These are phyloP conservation scores for Tachysurus vachellii DNA, from an alignment of 2,113 vertebrate species.

Conservation along the genomic window DNA sequence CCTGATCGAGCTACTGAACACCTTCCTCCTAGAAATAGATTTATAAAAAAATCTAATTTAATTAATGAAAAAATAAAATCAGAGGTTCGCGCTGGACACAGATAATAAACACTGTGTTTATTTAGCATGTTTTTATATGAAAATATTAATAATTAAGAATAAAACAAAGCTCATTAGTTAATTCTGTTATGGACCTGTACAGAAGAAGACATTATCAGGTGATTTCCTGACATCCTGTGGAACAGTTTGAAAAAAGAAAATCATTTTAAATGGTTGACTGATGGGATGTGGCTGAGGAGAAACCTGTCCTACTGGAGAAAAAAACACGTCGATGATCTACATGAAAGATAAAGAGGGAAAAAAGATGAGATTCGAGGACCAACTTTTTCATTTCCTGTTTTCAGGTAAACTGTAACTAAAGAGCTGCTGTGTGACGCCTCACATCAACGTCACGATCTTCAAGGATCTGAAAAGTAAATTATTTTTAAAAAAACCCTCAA, in stretches of 20 bases:
- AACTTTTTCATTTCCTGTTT: conserved; percentile 60
- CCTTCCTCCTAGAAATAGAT: not conserved
- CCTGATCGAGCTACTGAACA: not conserved
- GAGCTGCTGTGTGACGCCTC: conserved; percentile 60
- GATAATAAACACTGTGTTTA: not conserved
- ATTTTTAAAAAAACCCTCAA: conserved; percentile 52
- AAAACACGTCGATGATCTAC: not conserved
- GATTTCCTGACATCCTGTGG: too few relatives aligned
- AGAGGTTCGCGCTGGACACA: not conserved
- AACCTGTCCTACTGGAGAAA: not conserved
- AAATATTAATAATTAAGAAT: not conserved
- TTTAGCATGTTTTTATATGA: not conserved
- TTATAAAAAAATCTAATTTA: not conserved
- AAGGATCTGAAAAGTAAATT: conserved; percentile 49
- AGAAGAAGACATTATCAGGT: not conserved
- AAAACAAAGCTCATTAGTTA: not conserved
- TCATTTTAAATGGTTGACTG: not conserved
- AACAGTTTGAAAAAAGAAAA: not conserved
- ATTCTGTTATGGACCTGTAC: not conserved
- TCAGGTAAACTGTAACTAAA: conserved; percentile 70
- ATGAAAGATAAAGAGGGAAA: not conserved
- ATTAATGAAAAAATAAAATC: not conserved
- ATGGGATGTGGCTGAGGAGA: not conserved
- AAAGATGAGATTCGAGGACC: conserved; percentile 5
- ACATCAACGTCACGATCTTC: conserved; percentile 23